A percentile compares a stretch with the other conserved stretches of the same genome.
phyloP scores from a whole-genome alignment of 1,140 invertebrate species.

The Cheumatopsyche charites region DNA sequence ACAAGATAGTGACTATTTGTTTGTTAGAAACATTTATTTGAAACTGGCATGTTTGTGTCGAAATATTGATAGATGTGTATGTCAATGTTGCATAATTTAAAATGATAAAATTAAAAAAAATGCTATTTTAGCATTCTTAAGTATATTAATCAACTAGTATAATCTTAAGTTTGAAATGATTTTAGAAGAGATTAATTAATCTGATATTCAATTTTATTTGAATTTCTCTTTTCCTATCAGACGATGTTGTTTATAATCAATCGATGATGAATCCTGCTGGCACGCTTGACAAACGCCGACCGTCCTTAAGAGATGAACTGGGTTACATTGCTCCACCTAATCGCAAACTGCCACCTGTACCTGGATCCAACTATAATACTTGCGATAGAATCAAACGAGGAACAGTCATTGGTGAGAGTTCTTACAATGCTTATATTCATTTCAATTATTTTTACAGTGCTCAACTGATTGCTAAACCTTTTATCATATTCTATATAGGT shows the following conservation, averaged over 20 bases:
- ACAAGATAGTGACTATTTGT: too few species aligned
- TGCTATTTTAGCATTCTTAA: too few species aligned
- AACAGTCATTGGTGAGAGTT: slow-evolving; percentile 84
- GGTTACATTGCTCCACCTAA: slow-evolving; percentile 93
- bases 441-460: slow-evolving; percentile 12
- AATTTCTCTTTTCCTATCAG: slow-evolving; percentile 59
- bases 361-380: slow-evolving; percentile 90
- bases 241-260: slow-evolving; percentile 89
- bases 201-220: not conserved
- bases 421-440: slow-evolving; percentile 7
- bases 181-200: too few species aligned
- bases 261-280: slow-evolving; percentile 67
- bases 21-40: too few species aligned
- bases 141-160: too few species aligned
- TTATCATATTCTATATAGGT: slow-evolving; percentile 41
- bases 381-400: slow-evolving; percentile 92
- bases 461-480: slow-evolving; percentile 25
- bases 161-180: too few species aligned
- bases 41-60: too few species aligned
- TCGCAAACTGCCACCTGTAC: slow-evolving; percentile 87
- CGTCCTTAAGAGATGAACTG: slow-evolving; percentile 84
- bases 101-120: too few species aligned
- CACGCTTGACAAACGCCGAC: slow-evolving; percentile 82
- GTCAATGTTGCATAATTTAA: too few species aligned
- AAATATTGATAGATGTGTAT: too few species aligned